Percentiles rank a stretch among this genome's conserved stretches.
Conservation (phyloP, 1,140 invertebrate genomes). For the Panonychus citri region DNA sequence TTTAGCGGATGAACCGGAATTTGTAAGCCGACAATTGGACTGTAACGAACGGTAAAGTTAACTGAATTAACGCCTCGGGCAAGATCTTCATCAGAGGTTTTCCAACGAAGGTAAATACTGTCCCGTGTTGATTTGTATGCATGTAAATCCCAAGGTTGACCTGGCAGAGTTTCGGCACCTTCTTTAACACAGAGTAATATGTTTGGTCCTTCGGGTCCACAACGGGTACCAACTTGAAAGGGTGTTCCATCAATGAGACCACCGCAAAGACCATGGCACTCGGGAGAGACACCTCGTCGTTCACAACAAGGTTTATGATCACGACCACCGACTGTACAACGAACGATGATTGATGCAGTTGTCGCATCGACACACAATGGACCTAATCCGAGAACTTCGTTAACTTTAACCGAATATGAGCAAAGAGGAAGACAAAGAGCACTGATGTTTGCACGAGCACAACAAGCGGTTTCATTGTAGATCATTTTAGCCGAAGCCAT, state of each 20-base stretch:
- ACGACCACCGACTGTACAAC: conserved; percentile 42
- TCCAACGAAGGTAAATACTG: conserved; percentile 40
- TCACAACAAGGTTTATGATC: conserved; percentile 45
- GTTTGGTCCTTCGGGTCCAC: conserved; percentile 51
- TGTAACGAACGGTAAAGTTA: conserved; percentile 44
- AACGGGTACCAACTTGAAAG: conserved; percentile 31
- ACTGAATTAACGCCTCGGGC: conserved; percentile 26
- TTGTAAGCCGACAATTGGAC: neutral
- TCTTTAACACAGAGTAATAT: conserved; percentile 62
- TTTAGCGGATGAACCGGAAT: conserved; percentile 15
- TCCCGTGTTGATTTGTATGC: conserved; percentile 34
- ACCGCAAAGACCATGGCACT: conserved; percentile 45
- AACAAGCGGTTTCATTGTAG: conserved; percentile 48
- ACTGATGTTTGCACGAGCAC: conserved; percentile 40
- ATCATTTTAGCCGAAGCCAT: neutral
- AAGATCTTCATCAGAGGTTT: conserved; percentile 35
- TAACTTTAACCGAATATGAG: conserved; percentile 42
- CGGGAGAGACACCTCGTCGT: conserved; percentile 40
- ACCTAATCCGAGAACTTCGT: conserved; percentile 33
- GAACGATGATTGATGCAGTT: conserved; percentile 22
- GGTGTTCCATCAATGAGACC: conserved; percentile 33
- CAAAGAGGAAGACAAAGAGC: conserved; percentile 52
- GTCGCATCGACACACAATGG: conserved; percentile 34
- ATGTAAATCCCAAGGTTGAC: conserved; percentile 44
- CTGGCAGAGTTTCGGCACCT: conserved; percentile 46